phyloP scores from a whole-genome alignment of 2,113 vertebrate species.

The Leucoraja erinaceus region DNA sequence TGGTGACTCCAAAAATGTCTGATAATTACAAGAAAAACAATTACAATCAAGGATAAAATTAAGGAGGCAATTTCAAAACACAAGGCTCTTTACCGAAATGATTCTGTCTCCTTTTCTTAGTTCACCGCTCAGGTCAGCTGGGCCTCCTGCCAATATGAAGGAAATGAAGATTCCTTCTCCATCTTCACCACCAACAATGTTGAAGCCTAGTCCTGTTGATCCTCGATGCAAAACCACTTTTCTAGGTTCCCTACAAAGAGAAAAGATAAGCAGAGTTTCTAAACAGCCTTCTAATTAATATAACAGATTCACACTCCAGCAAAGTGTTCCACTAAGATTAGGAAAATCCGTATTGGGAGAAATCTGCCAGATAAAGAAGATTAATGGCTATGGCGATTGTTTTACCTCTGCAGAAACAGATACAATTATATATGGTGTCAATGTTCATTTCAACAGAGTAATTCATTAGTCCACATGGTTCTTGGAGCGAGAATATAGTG shows the following conservation, averaged over 20 bases:
- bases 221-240: slow-evolving; percentile 87
- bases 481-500: neutral
- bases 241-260: slow-evolving; percentile 73
- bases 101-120: slow-evolving; percentile 92
- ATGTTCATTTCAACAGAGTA: neutral
- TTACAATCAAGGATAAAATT: neutral
- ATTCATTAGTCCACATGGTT: neutral
- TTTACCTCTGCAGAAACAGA: neutral
- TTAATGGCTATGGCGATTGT: neutral
- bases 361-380: neutral
- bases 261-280: slow-evolving; percentile 23
- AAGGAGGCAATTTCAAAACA: slow-evolving; percentile 33
- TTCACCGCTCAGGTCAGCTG: slow-evolving; percentile 91
- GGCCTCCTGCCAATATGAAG: slow-evolving; percentile 94
- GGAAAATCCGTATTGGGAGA: neutral
- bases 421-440: too few species aligned
- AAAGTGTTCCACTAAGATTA: neutral
- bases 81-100: slow-evolving; percentile 69
- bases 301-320: neutral
- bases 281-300: neutral
- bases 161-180: slow-evolving; percentile 98
- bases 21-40: neutral
- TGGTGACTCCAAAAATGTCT: neutral
- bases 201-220: slow-evolving; percentile 90
- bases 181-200: slow-evolving; percentile 96